Base-by-base conservation (phyloP, 2,888 invertebrate species). In the Tenthredo mesomela region DNA sequence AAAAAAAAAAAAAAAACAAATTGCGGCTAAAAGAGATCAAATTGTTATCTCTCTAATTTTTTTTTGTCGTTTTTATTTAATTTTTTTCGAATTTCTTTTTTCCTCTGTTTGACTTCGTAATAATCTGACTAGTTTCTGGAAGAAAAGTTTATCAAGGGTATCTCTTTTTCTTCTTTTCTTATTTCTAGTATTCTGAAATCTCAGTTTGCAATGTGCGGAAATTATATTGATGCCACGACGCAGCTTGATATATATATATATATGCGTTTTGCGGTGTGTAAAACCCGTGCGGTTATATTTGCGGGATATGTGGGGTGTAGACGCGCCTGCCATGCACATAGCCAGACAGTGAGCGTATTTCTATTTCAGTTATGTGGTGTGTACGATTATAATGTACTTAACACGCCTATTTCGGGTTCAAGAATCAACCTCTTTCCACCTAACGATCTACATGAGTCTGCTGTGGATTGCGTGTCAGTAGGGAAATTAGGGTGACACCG, bases 301-400 rank as follows among this genome's bases (percentile, higher is more conserved):
- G 33, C 29, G 47, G 77, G 78, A 78, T 84, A 78, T 84, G 87
- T 86, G 86, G 87, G 78, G 89, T 87, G 87, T 88, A 84, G 88
- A 89, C 89, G 89, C 88, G 89, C 88, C 91, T 89, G 2, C 89
- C 1, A n/a, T n/a, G 29, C 91, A 90, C 91, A 92, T 92, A 91
- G 91, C 91, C 91, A 92, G 92, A 92, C 92, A 91, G 92, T 92
- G 92, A 92, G 91, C 89, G 88, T 90, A n/a, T 87, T 87, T 90
- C 92, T 92, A 92, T 92, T 92, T 92, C 80, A 80, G 58, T 61
- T 37, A 7, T 61, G 37, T 40, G 37, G 58, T 61, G 29, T 29
- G 47, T 80, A 21, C 58, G 40, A 37, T 80, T 80, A 77, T 54
- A 77, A 73, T 73, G 77, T 54, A 77, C 9, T 18, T 54, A 33